phyloP scores from a whole-genome alignment of 2,113 vertebrate species.

The Chaenogobius annularis region DNA sequence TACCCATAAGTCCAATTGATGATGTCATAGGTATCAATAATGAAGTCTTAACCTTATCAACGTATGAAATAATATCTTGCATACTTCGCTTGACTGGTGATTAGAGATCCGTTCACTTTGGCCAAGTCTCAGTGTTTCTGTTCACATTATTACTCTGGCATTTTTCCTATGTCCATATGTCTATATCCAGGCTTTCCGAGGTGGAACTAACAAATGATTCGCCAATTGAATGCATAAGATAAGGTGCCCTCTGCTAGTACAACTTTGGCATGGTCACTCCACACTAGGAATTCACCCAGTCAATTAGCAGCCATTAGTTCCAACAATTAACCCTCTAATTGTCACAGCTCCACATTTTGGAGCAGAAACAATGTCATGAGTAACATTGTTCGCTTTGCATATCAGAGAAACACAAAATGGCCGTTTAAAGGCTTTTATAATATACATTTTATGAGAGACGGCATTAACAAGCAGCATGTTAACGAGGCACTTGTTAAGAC shows the following conservation, averaged over 20 bases:
- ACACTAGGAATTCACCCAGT: slow-evolving; percentile 12
- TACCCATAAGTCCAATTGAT: too few species aligned
- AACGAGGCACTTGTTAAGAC: slow-evolving; percentile 6
- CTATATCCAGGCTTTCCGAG: not conserved
- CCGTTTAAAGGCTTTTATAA: not conserved
- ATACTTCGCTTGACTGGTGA: not conserved
- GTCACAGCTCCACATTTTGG: slow-evolving; percentile 8
- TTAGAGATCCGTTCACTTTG: not conserved
- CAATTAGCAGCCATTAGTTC: slow-evolving; percentile 10
- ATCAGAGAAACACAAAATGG: slow-evolving; percentile 8
- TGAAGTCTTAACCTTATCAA: too few species aligned
- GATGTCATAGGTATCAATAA: too few species aligned
- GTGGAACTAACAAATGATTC: not conserved
- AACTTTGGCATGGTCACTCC: slow-evolving; percentile 3
- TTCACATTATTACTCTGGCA: not conserved
- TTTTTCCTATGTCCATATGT: not conserved
- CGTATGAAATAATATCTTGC: too few species aligned
- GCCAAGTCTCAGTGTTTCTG: not conserved
- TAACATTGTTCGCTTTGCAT: not conserved
- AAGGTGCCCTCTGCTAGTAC: not conserved
- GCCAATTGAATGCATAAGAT: not conserved
- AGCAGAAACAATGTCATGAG: slow-evolving; percentile 3
- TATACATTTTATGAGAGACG: slow-evolving; percentile 5
- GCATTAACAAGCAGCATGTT: slow-evolving; percentile 6
- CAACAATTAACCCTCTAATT: slow-evolving; percentile 13